Evolutionary conservation across 2,797 vertebrate species (phyloP), one percentile per base, ranked within the genome.

Genomic region (Brachymystax lenok): DNA sequence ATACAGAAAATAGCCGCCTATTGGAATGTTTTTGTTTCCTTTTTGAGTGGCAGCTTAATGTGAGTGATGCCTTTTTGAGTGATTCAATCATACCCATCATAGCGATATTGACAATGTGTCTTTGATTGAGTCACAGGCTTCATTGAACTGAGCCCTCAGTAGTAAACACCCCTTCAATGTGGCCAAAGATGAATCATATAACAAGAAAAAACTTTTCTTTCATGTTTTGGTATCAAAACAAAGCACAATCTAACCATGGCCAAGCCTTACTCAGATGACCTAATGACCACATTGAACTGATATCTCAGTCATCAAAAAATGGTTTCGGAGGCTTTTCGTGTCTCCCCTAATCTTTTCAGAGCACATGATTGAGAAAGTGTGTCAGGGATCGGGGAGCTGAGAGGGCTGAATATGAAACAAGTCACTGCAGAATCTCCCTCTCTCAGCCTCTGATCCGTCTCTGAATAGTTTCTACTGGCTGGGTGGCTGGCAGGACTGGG

Each of bases 321-420:
- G 30, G 35, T 35, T 27, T 40, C 17, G 24, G 71, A 35, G 74
- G 33, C 70, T 74, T 4, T 8, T 71, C 71, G 54, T 64, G 10
- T 81, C 19, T 78, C 40, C 74, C 12, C 4, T 10, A 21, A 77
- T 81, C 74, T 85, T 80, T 46, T 73, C n/a, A 59, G 66, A 79
- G 74, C 73, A 82, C 69, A 61, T 76, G 75, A 87, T 85, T 82
- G 79, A 30, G 73, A 77, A 85, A 81, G 77, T 28, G 69, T 81
- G 76, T 80, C 79, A 82, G 77, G 24, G 80, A 87, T 83, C 81
- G 75, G 79, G 79, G 75, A 77, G 54, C 81, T 79, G 84, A 78
- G 67, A 71, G 63, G 71, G 67, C 75, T 54, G 77, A 66, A 84
- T 77, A 78, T 76, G 77, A 87, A 88, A 83, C 68, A 69, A 46